Conservation (phyloP, 2,888 invertebrate species). For the Argyresthia albistria region DNA sequence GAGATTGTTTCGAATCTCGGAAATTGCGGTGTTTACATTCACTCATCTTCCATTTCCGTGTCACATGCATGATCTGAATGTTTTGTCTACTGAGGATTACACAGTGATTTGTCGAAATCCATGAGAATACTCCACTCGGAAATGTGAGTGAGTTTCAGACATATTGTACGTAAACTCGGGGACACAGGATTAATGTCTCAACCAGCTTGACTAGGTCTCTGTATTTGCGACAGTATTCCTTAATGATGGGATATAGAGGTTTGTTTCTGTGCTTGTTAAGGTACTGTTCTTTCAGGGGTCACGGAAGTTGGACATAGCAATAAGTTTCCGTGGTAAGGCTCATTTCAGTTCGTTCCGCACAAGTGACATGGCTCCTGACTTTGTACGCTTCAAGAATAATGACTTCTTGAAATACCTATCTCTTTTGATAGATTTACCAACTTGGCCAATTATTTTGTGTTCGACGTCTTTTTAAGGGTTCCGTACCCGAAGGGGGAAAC, state of each 20-base stretch:
- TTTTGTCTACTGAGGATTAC: background rate
- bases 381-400: slow-evolving; percentile 1
- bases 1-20: no score
- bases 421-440: no score
- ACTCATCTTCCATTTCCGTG: no score
- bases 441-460: no score
- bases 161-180: slow-evolving; percentile 3
- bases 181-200: slow-evolving; percentile 1
- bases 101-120: slow-evolving; percentile 3
- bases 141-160: slow-evolving; percentile 3
- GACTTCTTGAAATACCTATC: background rate
- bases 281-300: background rate
- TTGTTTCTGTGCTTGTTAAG: background rate
- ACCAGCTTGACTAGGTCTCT: background rate
- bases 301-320: slow-evolving; percentile 2
- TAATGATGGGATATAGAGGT: background rate
- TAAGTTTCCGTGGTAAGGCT: slow-evolving; percentile 2
- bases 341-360: slow-evolving; percentile 1
- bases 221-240: no score
- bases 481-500: no score
- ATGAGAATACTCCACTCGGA: background rate
- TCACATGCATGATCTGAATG: no score
- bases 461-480: no score
- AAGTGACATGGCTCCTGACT: slow-evolving; percentile 2
- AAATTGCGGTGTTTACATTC: no score